A percentile compares a stretch with the other conserved stretches of the same genome.
These are phyloP conservation scores for Drosophila pseudoananassae DNA, from an alignment of 1,140 invertebrate genomes.

Conservation along the genomic window DNA sequence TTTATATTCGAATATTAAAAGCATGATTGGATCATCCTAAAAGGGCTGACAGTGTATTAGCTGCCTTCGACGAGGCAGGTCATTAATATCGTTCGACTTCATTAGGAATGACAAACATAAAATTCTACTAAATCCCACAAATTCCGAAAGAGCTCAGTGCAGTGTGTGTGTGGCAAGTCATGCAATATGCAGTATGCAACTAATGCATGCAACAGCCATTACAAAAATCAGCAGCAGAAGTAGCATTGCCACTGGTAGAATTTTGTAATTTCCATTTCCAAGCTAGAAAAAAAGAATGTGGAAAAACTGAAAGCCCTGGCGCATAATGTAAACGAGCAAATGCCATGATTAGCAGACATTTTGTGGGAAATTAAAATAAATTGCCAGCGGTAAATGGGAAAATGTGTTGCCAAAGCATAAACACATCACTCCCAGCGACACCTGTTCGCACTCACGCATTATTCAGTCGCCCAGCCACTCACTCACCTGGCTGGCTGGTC, in stretches of 20 bases:
- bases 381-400: conserved; percentile 25
- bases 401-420: conserved; percentile 17
- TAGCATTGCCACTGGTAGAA: neutral
- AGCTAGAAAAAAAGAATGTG: neutral
- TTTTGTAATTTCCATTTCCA: conserved; percentile 1
- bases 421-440: conserved; percentile 27
- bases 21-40: conserved; percentile 27
- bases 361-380: conserved; percentile 59
- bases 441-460: conserved; percentile 7
- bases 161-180: conserved; percentile 23
- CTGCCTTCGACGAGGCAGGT: neutral
- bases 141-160: conserved; percentile 16
- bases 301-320: conserved; percentile 6
- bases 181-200: conserved; percentile 37
- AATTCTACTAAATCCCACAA: conserved; percentile 1
- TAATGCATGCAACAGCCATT: conserved; percentile 43
- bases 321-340: conserved; percentile 52
- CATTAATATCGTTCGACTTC: conserved; percentile 38
- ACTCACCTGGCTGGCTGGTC: neutral
- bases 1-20: conserved; percentile 34
- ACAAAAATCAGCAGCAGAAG: conserved; percentile 8
- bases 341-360: conserved; percentile 64
- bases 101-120: conserved; percentile 25
- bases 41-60: conserved; percentile 29
- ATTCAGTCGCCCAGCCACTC: neutral